Evolutionary conservation across 2,797 vertebrate genomes (phyloP), one percentile per base, ranked within the genome.

Genomic region (Sebastes steindachneri): DNA sequence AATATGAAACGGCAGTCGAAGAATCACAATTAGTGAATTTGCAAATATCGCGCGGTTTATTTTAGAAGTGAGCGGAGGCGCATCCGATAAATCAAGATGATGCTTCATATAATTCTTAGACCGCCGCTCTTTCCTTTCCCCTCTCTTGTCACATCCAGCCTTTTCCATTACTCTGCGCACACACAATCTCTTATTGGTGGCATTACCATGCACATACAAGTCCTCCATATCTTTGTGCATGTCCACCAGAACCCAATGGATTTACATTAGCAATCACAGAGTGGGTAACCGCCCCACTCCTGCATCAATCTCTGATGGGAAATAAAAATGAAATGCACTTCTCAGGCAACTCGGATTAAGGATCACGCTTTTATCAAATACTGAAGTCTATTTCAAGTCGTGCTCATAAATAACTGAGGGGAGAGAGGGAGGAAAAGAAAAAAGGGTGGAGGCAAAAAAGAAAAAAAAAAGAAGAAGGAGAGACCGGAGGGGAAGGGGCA

Each of bases 331-430:
- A 95, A 94, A 95, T 93, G 90, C 91, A 91, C 92, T 94, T 93
- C 92, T 93, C 93, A 76, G 92, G 90, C 91, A 90, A 88, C 90
- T 90, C 83, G 91, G 94, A 95, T 94, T 95, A 93, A 93, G 92
- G 91, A 93, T 93, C 89, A 86, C 90, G 92, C 92, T 94, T 94
- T 94, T 94, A 93, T 94, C 93, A 94, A 94, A 95, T 91, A 87
- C 91, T 89, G 86, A 95, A 94, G 94, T 95, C 95, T 94, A 94
- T 95, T 94, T 94, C 93, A 91, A 93, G 92, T 93, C 91, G 75
- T 3, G 69, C 91, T 94, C 92, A 95, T 95, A 94, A 95, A 95
- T 95, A 95, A 95, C 87, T 92, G 86, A 93, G 85, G 86, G 86
- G 87, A 86, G 73, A 72, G 89, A 68, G 54, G 72, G 70, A 70